Base-by-base conservation (phyloP, 2,797 vertebrate species). In the Fundulus diaphanus region DNA sequence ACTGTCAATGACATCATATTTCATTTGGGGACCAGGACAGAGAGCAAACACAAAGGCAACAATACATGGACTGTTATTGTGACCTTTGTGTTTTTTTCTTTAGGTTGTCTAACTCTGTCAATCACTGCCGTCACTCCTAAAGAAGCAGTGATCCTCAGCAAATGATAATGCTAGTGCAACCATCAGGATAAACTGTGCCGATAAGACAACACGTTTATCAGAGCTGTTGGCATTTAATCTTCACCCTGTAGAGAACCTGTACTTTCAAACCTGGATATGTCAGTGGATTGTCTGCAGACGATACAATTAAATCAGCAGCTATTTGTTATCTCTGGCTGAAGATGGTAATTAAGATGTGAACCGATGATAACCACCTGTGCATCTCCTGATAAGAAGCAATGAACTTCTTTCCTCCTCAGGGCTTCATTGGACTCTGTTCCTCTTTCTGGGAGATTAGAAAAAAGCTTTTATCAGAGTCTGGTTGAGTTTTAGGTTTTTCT, bases 271-370 rank as follows among this genome's bases (percentile, higher is more conserved):
- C 69, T 54, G n/a, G 4, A 73, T 73, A 70, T 72, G 61, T 48
- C 35, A 33, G 52, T 59, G 71, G 44, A 77, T 70, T 44, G 70
- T 81, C 35, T 61, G 11, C 27, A 44, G 51, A 65, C 65, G 79
- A 69, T 49, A n/a, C 81, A 37, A 83, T 75, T 51, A 33, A 81
- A 77, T 35, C 22, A 24, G 71, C n/a, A 22, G 49, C 0, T 1
- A 80, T 37, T 35, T 72, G 61, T 87, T 71, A 73, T 77, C 76
- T 81, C 27, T 13, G 70, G 65, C 81, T 57, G 78, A 77, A 40
- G 63, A 44, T 49, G 0, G 54, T 71, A 31, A 84, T 89, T 88
- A 82, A 83, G 80, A 87, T 76, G 20, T 81, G 72, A 82, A 65
- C 71, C 59, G 16, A 0, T 68, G 87, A 89, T 82, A 66, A 24